Base-by-base conservation (phyloP, 2,888 invertebrate genomes). In the Scaptomyza flava region DNA sequence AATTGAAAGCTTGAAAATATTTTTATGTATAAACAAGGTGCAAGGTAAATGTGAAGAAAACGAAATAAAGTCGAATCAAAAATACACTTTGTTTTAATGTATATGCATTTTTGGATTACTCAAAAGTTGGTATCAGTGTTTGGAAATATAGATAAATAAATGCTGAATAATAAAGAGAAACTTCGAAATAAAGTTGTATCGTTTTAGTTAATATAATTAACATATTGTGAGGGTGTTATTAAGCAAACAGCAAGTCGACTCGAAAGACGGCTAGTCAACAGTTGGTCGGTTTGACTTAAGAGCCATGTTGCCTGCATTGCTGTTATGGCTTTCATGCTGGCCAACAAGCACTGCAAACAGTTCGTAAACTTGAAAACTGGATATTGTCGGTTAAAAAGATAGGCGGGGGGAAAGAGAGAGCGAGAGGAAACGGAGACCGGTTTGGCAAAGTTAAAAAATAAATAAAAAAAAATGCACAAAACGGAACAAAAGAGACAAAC, bases 281-380 rank as follows among this genome's bases (percentile, higher is more conserved):
- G 82, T 81, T 79, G 84, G 72, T 47, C 38, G 60, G 48, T 56
- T 54, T 58, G 56, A 42, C 53, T 60, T 48, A 47, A 62, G 41
- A 46, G 68, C 50, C 59, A 12, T n/a, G 43, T 57, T 62, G 63
- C 51, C 52, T 68, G 69, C 20, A n/a, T 38, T 65, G 67, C 50
- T 63, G 61, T 46, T 58, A 61, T 61, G 57, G 68, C 68, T 69
- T 67, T 61, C 48, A 34, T 50, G 71, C 64, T 78, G 73, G 76
- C 65, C 56, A 65, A 54, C 65, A 51, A 72, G 34, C 50, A 34
- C 65, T 58, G 80, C 80, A 64, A 80, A 66, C 71, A 64, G 68
- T 74, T 74, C 31, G 71, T 84, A 84, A 84, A 84, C 84, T 84
- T 84, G 81, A 84, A 84, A 84, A 88, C 88, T 88, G 84, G 84